Evolutionary conservation across 1,140 invertebrate genomes (phyloP), one percentile per base, ranked within the genome.

Genomic region (Aphaenogaster ashmeadi): DNA sequence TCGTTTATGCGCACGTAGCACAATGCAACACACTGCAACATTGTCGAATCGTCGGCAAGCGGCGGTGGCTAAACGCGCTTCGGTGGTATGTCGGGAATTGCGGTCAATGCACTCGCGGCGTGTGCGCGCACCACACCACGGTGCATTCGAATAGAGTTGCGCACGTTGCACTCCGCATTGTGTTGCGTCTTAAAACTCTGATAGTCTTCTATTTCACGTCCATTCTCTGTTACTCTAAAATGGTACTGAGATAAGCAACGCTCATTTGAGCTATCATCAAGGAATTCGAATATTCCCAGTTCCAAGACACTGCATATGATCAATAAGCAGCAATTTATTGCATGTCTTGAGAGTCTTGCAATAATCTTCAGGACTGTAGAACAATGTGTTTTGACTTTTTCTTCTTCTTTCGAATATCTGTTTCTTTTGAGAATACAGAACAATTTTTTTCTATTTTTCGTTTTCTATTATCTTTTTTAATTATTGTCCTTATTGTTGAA

Each of bases 61-160:
- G 36, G 15, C 64, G 64, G 38, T 71, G 79, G 66, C 79, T 71
- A 71, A 81, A 81, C 72, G 78, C 47, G 44, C 80, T 38, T 21
- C 50, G 50, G 38, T 27, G 66, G 54, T 84, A 84, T 74, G 67
- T 74, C 54, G 80, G 54, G 80, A 84, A 84, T 84, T 41, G 80
- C 80, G 80, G 80, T 84, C 80, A 75, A 84, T 84, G 80, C 80
- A 84, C 80, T 33, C 80, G 69, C 56, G 44, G 75, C 75, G 75
- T 62, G 58, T 64, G 75, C 75, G 58, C 75, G 58, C 41, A 47
- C 75, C 38, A 8, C 60, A 18, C 66, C n/a, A 69, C 64, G 56
- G 0, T 84, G 80, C 69, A 60, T 75, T 84, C 80, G 80, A 18
- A 74, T 62, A 60, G 80, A 74, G 69, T 74, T 52, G 56, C 67